A percentile compares a stretch with the other conserved stretches of the same genome.
Conservation (phyloP, 2,888 invertebrate species). For the Aporophyla nigra region DNA sequence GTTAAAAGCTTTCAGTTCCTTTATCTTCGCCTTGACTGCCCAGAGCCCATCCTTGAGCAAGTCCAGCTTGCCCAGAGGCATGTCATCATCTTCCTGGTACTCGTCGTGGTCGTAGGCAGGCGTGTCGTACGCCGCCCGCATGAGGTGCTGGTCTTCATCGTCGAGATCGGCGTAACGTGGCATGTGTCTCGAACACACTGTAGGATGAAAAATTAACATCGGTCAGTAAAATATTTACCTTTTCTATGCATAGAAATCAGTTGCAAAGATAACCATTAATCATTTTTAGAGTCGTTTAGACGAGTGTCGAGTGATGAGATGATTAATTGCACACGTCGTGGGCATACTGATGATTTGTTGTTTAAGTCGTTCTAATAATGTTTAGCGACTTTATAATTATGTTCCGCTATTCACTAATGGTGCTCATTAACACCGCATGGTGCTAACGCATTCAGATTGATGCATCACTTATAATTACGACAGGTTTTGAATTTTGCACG, state of each 20-base stretch:
- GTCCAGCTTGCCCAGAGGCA: conserved; percentile 81
- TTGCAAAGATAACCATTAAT: not conserved
- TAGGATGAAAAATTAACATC: not conserved
- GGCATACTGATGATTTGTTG: conserved; percentile 25
- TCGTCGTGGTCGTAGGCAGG: conserved; percentile 81
- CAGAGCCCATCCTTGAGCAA: conserved; percentile 85
- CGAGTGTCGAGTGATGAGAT: conserved; percentile 15
- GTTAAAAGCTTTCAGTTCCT: conserved; percentile 84
- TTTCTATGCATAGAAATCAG: conserved; percentile 1
- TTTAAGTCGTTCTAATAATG: not conserved
- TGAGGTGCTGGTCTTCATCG: conserved; percentile 84
- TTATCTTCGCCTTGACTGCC: conserved; percentile 84
- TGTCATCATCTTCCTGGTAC: conserved; percentile 76
- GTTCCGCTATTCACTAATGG: not conserved
- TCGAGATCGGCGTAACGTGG: conserved; percentile 82
- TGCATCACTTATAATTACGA: conserved; percentile 5
- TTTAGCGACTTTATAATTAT: not conserved
- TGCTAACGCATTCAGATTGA: conserved; percentile 21
- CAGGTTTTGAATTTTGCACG: conserved; percentile 8
- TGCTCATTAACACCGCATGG: conserved; percentile 46
- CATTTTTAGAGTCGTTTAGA: conserved; percentile 13
- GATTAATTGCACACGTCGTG: conserved; percentile 11
- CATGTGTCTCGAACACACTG: conserved; percentile 76
- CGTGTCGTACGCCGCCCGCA: conserved; percentile 84
- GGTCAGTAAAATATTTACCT: not conserved